Evolutionary conservation across 2,113 vertebrate genomes (phyloP).

Genomic region (Paralichthys olivaceus): DNA sequence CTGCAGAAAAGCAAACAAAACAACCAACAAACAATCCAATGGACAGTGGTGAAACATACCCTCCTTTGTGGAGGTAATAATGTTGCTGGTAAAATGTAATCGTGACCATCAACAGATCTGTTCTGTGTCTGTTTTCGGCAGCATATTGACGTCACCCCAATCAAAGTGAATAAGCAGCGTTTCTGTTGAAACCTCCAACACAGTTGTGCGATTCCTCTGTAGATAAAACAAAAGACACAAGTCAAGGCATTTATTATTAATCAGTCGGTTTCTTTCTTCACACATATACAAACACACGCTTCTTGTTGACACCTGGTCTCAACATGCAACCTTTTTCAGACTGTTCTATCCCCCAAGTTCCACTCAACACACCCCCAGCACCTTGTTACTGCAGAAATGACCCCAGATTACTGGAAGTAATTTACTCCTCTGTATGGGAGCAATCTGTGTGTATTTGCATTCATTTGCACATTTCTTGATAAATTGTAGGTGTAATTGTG

Average conservation of each 20-base stretch:
- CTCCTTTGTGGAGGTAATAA: too few species aligned
- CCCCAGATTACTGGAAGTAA: constrained; percentile 55
- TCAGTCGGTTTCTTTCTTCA: too few species aligned
- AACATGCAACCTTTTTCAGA: constrained; percentile 29
- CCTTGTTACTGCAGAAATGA: constrained; percentile 55
- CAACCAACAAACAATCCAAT: too few species aligned
- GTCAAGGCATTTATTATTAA: too few species aligned
- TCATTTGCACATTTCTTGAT: constrained; percentile 20
- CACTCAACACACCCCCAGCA: neutral
- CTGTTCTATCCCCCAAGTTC: constrained; percentile 20
- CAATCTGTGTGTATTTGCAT: constrained; percentile 39
- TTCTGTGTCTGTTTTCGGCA: neutral
- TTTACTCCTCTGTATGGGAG: constrained; percentile 64
- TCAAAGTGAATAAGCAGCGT: neutral
- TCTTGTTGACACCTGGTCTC: constrained; percentile 39
- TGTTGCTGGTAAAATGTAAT: neutral
- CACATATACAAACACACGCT: neutral
- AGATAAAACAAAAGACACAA: too few species aligned
- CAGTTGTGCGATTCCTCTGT: neutral
- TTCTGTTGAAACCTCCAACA: neutral
- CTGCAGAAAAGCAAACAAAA: neutral
- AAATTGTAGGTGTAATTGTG: constrained; percentile 9
- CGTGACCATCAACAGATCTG: neutral
- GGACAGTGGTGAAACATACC: neutral
- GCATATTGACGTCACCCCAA: neutral